phyloP scores from a whole-genome alignment of 2,113 vertebrate species.

The Scalopus aquaticus region DNA sequence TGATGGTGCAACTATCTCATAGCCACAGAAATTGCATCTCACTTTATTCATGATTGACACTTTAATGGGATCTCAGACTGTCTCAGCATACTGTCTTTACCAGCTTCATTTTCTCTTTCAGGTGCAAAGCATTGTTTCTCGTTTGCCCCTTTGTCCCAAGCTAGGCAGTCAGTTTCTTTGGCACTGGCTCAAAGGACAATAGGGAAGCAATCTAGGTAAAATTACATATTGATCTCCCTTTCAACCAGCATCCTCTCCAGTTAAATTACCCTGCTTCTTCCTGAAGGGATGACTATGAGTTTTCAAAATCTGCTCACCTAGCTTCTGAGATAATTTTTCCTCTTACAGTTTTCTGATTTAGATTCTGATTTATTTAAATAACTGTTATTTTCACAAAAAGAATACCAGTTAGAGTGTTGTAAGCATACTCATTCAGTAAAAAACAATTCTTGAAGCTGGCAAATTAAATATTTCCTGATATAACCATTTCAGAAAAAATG shows the following conservation, averaged over 20 bases:
- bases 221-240: constrained; percentile 78
- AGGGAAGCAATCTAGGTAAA: constrained; percentile 74
- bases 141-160: constrained; percentile 63
- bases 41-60: constrained; percentile 40
- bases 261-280: constrained; percentile 68
- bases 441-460: neutral
- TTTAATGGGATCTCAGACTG: constrained; percentile 14
- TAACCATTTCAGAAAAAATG: neutral
- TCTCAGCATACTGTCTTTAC: constrained; percentile 9
- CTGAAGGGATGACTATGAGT: constrained; percentile 48
- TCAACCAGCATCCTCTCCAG: constrained; percentile 54
- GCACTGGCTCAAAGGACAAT: constrained; percentile 65
- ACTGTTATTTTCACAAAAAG: constrained; percentile 8
- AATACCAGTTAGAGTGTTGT: neutral
- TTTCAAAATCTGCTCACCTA: constrained; percentile 58
- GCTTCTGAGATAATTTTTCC: constrained; percentile 50
- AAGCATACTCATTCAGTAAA: neutral
- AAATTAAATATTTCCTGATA: constrained; percentile 24
- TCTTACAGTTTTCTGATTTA: neutral
- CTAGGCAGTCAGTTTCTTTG: constrained; percentile 62
- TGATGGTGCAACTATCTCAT: constrained; percentile 39
- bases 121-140: constrained; percentile 59
- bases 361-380: constrained; percentile 58
- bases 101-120: constrained; percentile 62
- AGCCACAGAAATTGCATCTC: constrained; percentile 17